phyloP scores from a whole-genome alignment of 2,888 invertebrate genomes.

The Scotopteryx bipunctaria region DNA sequence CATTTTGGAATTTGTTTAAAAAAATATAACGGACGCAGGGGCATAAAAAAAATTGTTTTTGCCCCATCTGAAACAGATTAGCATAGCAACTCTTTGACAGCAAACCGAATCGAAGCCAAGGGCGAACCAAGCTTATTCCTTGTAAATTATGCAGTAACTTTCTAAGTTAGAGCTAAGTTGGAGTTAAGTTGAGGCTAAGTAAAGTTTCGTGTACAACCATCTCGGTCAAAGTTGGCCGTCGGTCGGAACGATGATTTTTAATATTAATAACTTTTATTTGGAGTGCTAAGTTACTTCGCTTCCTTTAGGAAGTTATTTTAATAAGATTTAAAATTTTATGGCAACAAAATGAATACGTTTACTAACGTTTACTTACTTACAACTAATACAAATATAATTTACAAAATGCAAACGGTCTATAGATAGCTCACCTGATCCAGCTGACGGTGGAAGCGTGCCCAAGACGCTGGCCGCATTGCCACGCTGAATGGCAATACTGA shows the following conservation, averaged over 20 bases:
- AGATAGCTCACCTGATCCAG: too few species aligned
- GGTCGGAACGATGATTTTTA: conserved; percentile 35
- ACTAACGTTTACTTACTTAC: too few species aligned
- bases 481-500: too few species aligned
- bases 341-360: too few species aligned
- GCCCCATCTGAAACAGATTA: conserved; percentile 24
- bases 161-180: conserved; percentile 46
- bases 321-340: conserved; percentile 2
- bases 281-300: conserved; percentile 26
- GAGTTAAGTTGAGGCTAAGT: conserved; percentile 42
- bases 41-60: too few species aligned
- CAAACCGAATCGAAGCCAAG: conserved; percentile 46
- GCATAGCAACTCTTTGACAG: conserved; percentile 26
- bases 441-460: too few species aligned
- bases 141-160: conserved; percentile 54
- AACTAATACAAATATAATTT: too few species aligned
- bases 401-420: too few species aligned
- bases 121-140: conserved; percentile 45
- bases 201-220: conserved; percentile 45
- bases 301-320: conserved; percentile 13
- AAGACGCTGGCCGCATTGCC: too few species aligned
- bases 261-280: conserved; percentile 38
- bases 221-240: conserved; percentile 34
- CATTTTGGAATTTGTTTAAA: too few species aligned
- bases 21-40: too few species aligned